Evolutionary conservation across 2,797 vertebrate genomes (phyloP), one percentile per base, ranked within the genome.

Genomic region (Intellagama lesueurii): DNA sequence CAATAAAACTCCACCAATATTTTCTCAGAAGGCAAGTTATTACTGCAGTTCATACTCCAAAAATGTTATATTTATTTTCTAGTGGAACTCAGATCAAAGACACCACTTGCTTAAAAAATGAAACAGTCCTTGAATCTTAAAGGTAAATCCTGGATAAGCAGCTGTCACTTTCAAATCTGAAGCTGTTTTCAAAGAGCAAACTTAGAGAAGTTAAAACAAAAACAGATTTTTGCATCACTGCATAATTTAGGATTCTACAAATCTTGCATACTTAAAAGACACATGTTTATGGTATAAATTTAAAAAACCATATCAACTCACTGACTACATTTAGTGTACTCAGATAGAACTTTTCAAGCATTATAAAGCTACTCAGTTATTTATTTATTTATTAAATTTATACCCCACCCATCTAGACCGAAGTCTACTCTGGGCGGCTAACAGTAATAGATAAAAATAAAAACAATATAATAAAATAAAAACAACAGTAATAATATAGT

Each of bases 181-280:
- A n/a, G n/a, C 40, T 73, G 35, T 17, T 5, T 6, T 19, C 26
- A 0, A 6, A 0, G 1, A 0, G 22, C 11, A 82, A 26, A 14
- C 22, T 60, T 64, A 14, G 81, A 44, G 7, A 40, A 87, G 49
- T 70, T n/a, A 81, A 56, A 91, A 32, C 19, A 49, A 73, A 73
- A 0, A 0, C 14, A 1, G 82, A 19, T 40, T 49, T 1, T 0
- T 0, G 5, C 44, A 0, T 7, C 7, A 9, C 9, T 83, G 28
- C 22, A 64, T 9, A 40, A 4, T 0, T 0, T 0, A 9, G 5
- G 30, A 76, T 30, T 5, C 3, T 5, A 2, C 17, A 26, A 78
- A 28, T 70, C n/a, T 52, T 9, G 32, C 16, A 28, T 5, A 40
- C 14, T 19, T 28, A 32, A 78, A 44, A 6, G 17, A 81, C 26